Evolutionary conservation across 2,888 invertebrate genomes (phyloP).

Genomic region (Aethes cnicana): DNA sequence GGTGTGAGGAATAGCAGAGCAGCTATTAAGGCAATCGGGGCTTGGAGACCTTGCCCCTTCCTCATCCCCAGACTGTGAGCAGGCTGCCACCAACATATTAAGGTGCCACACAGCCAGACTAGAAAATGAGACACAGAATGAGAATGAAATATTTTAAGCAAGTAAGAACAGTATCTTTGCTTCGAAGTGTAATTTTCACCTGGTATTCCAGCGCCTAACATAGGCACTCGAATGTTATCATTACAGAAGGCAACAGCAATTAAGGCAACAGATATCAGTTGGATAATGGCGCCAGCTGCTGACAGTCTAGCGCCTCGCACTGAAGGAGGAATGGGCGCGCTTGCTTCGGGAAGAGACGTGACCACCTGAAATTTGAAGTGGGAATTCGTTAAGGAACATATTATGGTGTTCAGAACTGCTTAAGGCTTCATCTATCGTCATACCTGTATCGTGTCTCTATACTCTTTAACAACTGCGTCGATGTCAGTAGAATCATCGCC

Average conservation of each 20-base stretch:
- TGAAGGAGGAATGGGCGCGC: constrained; percentile 60
- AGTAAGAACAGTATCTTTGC: background rate
- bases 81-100: constrained; percentile 82
- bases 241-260: constrained; percentile 67
- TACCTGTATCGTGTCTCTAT: constrained; percentile 87
- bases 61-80: constrained; percentile 65
- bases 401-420: no score
- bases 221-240: constrained; percentile 56
- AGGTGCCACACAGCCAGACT: constrained; percentile 77
- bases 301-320: constrained; percentile 67
- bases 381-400: no score
- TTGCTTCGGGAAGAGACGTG: constrained; percentile 72
- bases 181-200: constrained; percentile 43
- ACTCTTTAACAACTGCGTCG: constrained; percentile 89
- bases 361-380: constrained; percentile 55
- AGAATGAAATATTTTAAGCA: background rate
- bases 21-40: constrained; percentile 68
- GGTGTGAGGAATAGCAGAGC: constrained; percentile 81
- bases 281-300: constrained; percentile 61
- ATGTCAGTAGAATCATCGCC: constrained; percentile 88
- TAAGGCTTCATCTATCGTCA: no score
- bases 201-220: constrained; percentile 68
- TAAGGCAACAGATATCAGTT: constrained; percentile 59
- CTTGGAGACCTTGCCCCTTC: constrained; percentile 59
- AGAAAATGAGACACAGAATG: constrained; percentile 40